Evolutionary conservation across 2,888 invertebrate genomes (phyloP), one percentile per base, ranked within the genome.

Genomic region (Chirona hameri): DNA sequence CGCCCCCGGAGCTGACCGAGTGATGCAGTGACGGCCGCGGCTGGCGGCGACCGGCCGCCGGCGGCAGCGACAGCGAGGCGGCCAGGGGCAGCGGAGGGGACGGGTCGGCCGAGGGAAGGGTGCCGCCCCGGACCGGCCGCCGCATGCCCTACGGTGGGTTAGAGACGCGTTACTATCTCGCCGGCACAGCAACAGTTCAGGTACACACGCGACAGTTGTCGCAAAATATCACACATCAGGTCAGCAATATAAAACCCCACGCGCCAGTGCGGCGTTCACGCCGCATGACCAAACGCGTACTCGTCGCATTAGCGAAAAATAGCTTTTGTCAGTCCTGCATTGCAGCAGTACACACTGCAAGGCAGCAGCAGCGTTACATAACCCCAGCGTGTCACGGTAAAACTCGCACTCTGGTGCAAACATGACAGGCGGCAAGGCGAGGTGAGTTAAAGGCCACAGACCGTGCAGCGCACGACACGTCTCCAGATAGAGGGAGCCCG

Each of bases 101-200:
- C 76, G 76, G 31, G 39, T 39, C 76, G 39, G 39, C 76, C 21
- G 39, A 39, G 24, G 76, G 76, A 39, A 76, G 76, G 7, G 76
- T 76, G 76, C 39, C 76, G 76, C 76, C 39, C 39, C 76, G 76
- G 76, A 39, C 76, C 24, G 76, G 27, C 24, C 39, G 21, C 76
- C 76, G 39, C 21, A 18, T 10, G 21, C 39, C 76, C 76, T 76
- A 46, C 46, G 76, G 46, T 24, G 24, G 46, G 76, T 39, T 24
- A 76, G 46, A 76, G 76, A 31, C 21, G 46, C 31, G 76, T 76
- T 39, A 76, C 21, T 15, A 46, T 52, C 76, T 39, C 76, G 24
- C 76, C 76, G 24, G 76, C 76, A 39, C 10, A 9, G 46, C 76
- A 72, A 24, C 76, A 52, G 52, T 12, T 52, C 52, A 52, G 52